Conservation (phyloP, 1,140 invertebrate species). For the Solenopsis fugax region DNA sequence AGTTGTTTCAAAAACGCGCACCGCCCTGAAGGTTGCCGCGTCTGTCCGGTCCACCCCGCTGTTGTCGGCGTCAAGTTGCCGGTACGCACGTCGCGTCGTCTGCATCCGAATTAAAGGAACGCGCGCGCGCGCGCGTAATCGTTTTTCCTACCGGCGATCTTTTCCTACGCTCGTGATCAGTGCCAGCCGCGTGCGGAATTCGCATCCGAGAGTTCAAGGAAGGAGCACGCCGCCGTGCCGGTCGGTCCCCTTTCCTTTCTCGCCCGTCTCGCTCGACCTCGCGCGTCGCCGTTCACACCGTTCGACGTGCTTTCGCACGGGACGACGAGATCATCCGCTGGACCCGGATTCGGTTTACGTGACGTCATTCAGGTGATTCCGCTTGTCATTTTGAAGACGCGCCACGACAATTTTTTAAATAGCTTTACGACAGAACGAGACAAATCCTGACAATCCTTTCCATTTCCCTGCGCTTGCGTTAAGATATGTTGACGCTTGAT, state of each 20-base stretch:
- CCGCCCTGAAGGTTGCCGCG: slow-evolving; percentile 33
- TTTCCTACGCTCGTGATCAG: slow-evolving; percentile 7
- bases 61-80: not conserved
- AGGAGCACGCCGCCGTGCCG: not conserved
- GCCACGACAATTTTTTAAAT: not conserved
- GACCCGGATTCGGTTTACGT: not conserved
- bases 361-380: not conserved
- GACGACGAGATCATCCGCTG: not conserved
- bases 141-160: not conserved
- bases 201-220: slow-evolving; percentile 8
- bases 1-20: not conserved
- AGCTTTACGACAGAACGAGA: not conserved
- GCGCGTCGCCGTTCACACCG: not conserved
- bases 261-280: not conserved
- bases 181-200: slow-evolving; percentile 5
- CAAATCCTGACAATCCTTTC: not conserved
- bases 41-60: slow-evolving; percentile 32
- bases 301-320: not conserved
- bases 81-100: not conserved
- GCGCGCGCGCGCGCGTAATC: slow-evolving; percentile 9
- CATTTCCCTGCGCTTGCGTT: not conserved
- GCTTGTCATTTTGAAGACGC: not conserved
- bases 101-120: slow-evolving; percentile 29
- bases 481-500: not conserved
- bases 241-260: slow-evolving; percentile 6